phyloP scores from a whole-genome alignment of 2,888 invertebrate genomes.

The Exocentrus adspersus region DNA sequence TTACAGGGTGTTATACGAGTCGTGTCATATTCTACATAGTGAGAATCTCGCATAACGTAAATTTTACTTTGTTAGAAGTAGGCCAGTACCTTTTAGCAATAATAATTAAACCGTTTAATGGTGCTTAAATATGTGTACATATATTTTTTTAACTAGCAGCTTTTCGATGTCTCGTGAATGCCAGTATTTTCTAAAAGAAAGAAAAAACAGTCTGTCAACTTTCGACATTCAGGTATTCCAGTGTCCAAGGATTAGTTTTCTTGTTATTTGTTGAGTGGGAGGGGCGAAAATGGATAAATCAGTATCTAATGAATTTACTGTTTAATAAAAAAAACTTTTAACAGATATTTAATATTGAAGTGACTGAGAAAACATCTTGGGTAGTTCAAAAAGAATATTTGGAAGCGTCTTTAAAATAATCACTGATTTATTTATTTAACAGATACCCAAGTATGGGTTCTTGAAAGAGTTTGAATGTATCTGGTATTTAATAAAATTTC shows the following conservation, averaged over 20 bases:
- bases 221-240: not conserved
- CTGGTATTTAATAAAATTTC: not conserved
- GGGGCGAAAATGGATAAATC: not conserved
- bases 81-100: slow-evolving; percentile 27
- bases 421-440: not conserved
- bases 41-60: slow-evolving; percentile 16
- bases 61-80: slow-evolving; percentile 15
- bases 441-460: not conserved
- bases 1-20: slow-evolving; percentile 13
- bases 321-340: no score
- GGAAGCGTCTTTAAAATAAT: not conserved
- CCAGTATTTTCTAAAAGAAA: slow-evolving; percentile 20
- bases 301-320: not conserved
- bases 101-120: slow-evolving; percentile 22
- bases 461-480: not conserved
- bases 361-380: no score
- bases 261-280: not conserved
- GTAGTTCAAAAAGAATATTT: no score
- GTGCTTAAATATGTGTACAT: slow-evolving; percentile 16
- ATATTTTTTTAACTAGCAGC: slow-evolving; percentile 8
- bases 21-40: slow-evolving; percentile 22
- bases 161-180: slow-evolving; percentile 9
- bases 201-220: slow-evolving; percentile 29
- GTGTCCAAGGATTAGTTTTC: slow-evolving; percentile 11
- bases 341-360: no score